Evolutionary conservation across 2,797 vertebrate species (phyloP).

Genomic region (Helarctos malayanus): DNA sequence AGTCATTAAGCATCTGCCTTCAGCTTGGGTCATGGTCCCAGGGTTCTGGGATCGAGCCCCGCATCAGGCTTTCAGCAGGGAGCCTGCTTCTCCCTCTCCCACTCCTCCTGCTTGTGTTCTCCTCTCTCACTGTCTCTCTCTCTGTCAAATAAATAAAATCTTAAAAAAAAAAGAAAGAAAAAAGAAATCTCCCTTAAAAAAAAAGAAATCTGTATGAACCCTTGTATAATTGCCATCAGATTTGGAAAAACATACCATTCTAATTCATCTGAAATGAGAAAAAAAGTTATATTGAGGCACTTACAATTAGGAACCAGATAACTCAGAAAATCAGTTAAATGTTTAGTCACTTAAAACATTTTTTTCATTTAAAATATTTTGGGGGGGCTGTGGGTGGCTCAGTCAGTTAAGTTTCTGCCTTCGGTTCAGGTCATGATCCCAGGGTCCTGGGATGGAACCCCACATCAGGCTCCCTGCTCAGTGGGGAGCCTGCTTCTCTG

Average conservation of each 20-base stretch:
- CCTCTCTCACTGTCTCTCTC: no score
- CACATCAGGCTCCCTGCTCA: not conserved
- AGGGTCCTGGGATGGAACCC: not conserved
- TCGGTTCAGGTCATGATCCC: no score
- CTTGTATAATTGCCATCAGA: not conserved
- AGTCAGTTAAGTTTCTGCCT: not conserved
- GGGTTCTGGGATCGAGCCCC: no score
- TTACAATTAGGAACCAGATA: conserved; percentile 54
- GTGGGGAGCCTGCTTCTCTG: not conserved
- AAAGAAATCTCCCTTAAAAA: not conserved
- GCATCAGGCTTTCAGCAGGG: no score
- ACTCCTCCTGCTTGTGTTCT: no score
- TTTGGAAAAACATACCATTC: not conserved
- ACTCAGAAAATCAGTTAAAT: conserved; percentile 36
- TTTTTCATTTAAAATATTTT: not conserved
- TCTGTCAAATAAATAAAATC: no score
- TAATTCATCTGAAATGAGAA: not conserved
- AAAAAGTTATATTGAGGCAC: not conserved
- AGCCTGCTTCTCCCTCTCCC: no score
- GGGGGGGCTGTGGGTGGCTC: not conserved
- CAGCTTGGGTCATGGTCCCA: no score
- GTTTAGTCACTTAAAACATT: conserved; percentile 28
- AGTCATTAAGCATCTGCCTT: no score
- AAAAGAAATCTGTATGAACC: not conserved
- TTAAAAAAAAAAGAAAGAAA: not conserved